A percentile compares a stretch with the other conserved stretches of the same genome.
Evolutionary conservation across 2,888 invertebrate genomes (phyloP).

Genomic region (Microctonus hyperodae): DNA sequence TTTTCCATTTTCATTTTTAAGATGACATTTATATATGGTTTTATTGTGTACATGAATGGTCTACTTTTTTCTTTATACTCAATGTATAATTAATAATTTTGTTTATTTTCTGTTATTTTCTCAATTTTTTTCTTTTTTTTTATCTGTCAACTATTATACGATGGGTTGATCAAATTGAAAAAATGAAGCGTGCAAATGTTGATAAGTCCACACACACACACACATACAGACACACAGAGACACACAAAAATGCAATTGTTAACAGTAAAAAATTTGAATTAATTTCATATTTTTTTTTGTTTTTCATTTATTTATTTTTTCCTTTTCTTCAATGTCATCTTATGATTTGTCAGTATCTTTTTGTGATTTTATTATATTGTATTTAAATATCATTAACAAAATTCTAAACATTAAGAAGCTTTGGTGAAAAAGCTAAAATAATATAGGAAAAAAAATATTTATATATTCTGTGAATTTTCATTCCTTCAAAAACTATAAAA

Average conservation of each 20-base stretch:
- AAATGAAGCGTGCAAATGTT: slow-evolving; percentile 8
- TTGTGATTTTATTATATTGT: background rate
- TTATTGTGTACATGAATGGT: background rate
- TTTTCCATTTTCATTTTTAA: background rate
- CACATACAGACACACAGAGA: background rate
- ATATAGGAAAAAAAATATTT: background rate
- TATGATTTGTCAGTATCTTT: slow-evolving; percentile 6
- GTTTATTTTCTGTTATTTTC: background rate
- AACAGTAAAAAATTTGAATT: slow-evolving; percentile 18
- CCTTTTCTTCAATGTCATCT: background rate
- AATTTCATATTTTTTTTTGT: background rate
- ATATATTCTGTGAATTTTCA: no score
- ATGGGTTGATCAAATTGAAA: slow-evolving; percentile 6
- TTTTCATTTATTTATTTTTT: no score
- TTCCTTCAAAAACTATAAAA: no score
- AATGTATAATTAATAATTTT: slow-evolving; percentile 10
- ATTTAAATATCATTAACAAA: background rate
- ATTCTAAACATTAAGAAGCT: background rate
- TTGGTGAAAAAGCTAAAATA: background rate
- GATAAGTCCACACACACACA: background rate
- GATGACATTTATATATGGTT: slow-evolving; percentile 9
- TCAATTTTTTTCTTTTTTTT: background rate
- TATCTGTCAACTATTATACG: slow-evolving; percentile 15
- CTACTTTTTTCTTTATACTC: slow-evolving; percentile 3
- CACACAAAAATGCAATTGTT: no score